These are phyloP conservation scores for Proterorhinus semilunaris DNA, from an alignment of 2,113 vertebrate species.

Conservation along the genomic window DNA sequence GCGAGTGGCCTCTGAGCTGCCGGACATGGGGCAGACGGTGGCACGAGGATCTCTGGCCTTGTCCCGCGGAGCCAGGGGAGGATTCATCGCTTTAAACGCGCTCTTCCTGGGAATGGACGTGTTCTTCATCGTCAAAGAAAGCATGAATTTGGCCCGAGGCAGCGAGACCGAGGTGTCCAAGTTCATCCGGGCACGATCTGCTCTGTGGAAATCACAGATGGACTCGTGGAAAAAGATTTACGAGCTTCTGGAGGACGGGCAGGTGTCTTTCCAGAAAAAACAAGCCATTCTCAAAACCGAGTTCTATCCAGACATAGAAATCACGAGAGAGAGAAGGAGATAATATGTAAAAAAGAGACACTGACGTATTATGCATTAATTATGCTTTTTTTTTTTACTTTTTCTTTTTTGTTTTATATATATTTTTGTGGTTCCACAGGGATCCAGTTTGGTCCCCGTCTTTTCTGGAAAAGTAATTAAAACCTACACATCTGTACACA, in stretches of 20 bases:
- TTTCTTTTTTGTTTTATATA: too few relatives aligned
- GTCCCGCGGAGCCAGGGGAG: constrained; percentile 14
- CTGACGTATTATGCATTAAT: not conserved
- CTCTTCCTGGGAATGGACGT: constrained; percentile 56
- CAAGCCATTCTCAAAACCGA: constrained; percentile 14
- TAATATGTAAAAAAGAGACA: not conserved
- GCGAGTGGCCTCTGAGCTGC: constrained; percentile 36
- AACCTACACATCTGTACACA: too few relatives aligned
- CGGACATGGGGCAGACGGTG: constrained; percentile 43
- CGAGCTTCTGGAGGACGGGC: constrained; percentile 12
- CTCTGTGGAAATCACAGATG: constrained; percentile 45
- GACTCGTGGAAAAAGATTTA: constrained; percentile 38
- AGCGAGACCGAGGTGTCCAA: constrained; percentile 22
- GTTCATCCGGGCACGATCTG: constrained; percentile 52
- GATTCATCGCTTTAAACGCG: constrained; percentile 18
- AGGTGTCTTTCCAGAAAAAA: constrained; percentile 1
- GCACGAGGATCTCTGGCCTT: constrained; percentile 25
- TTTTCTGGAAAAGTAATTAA: too few relatives aligned
- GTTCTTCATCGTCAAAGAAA: constrained; percentile 52
- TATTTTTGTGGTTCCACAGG: too few relatives aligned
- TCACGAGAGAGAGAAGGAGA: not conserved
- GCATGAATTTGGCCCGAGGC: constrained; percentile 48
- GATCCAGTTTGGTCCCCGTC: too few relatives aligned
- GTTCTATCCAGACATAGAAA: constrained; percentile 18
- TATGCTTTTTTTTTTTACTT: too few relatives aligned